Evolutionary conservation across 2,797 vertebrate species (phyloP), one percentile per base, ranked within the genome.

Genomic region (Cryptoprocta ferox): DNA sequence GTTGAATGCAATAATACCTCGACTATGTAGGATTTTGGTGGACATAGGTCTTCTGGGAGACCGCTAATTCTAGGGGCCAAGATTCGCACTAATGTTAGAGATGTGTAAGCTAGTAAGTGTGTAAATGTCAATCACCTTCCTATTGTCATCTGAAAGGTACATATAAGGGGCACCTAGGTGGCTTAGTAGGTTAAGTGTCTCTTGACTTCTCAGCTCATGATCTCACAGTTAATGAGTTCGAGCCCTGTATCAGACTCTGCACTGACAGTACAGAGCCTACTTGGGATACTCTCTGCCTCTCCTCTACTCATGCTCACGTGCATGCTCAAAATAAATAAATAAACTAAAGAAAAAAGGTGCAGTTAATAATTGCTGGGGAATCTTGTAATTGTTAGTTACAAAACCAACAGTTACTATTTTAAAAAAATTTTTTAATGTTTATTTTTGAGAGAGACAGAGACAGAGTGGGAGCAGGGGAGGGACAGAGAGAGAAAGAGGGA

Each of bases 361-460:
- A 32, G 45, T 82, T 61, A 61, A 35, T 76, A 59, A 79, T n/a
- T 59, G n/a, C 35, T 39, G 32, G 45, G 18, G 26, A 63, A 78
- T 91, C 66, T 92, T 66, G 24, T 65, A 79, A 50, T 78, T 83
- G 13, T 89, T 53, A 63, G 26, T 59, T 61, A 30, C 63, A 63
- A 91, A 96, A 26, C 15, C 86, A 94, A 93, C n/a, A 93, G 39
- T 95, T 73, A 78, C 30, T 19, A 18, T 19, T 50, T 59, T 16
- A 18, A 53, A 18, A 53, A 16, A 53, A 18, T 4, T 59, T 59
- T 59, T 59, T 59, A 24, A 24, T 59, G 56, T 59, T 24, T 59
- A 59, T 24, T 59, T 59, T 24, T 59, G 56, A 59, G 56, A 59
- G 56, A 59, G 53, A 24, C 8, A 59, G 19, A 59, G 7, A 24